Percentiles rank a stretch among this genome's conserved stretches.
Evolutionary conservation across 2,888 invertebrate genomes (phyloP).

Genomic region (Hypomecis atomaria): DNA sequence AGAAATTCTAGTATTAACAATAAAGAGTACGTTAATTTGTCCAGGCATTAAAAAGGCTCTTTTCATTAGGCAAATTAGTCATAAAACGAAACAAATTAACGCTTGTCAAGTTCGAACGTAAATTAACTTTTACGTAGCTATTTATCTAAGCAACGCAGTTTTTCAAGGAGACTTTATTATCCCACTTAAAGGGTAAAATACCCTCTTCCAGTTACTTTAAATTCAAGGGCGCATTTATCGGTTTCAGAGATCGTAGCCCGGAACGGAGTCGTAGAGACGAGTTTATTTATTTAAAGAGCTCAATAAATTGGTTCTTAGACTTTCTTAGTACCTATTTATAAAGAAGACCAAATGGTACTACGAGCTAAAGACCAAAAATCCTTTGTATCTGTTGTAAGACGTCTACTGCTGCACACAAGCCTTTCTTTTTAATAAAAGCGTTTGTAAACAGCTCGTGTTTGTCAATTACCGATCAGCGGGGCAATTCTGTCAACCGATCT

Average conservation of each 20-base stretch:
- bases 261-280: conserved; percentile 51
- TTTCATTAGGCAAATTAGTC: no score
- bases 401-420: no score
- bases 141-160: conserved; percentile 31
- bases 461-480: no score
- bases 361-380: neutral
- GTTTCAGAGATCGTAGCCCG: conserved; percentile 54
- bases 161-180: conserved; percentile 26
- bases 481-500: no score
- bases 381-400: no score
- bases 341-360: no score
- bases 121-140: conserved; percentile 21
- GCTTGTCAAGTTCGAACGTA: conserved; percentile 9
- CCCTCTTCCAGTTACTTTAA: conserved; percentile 48
- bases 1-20: no score
- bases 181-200: conserved; percentile 25
- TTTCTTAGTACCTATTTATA: neutral
- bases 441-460: no score
- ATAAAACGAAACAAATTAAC: neutral
- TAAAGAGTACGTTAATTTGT: no score
- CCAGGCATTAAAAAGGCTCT: no score
- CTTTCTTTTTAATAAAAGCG: no score
- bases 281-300: conserved; percentile 64
- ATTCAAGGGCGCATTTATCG: conserved; percentile 50
- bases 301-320: conserved; percentile 38